Evolutionary conservation across 2,797 vertebrate species (phyloP), one percentile per base, ranked within the genome.

Genomic region (Platyrinchus mystaceus): DNA sequence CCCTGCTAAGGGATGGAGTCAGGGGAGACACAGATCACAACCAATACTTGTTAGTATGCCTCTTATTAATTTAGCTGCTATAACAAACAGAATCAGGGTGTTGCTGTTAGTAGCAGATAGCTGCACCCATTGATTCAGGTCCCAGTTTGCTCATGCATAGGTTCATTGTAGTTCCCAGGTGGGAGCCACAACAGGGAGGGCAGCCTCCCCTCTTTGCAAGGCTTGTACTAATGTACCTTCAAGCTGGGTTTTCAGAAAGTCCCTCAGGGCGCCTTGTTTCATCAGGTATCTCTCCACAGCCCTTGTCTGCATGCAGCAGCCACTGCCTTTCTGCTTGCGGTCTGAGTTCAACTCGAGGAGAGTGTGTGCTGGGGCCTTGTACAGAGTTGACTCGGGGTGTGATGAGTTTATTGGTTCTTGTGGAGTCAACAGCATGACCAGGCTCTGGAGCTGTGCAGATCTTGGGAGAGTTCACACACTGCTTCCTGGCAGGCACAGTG

Each of bases 61-160:
- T 80, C 7, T 46, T 77, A 36, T 19, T 64, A 49, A 68, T 55
- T 44, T 44, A 62, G 34, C 63, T 89, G 32, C 41, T 75, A 18
- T 7, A 49, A 16, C 6, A 44, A 44, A n/a, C 23, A 49, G 32
- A 70, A 32, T 34, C 26, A n/a, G 34, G 10, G 6, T 59, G 13
- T 41, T 67, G 15, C n/a, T 74, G 13, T 55, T 68, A 43, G 24
- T 21, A 53, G 59, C 27, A 46, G 22, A 7, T 47, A 63, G 18
- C 47, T 19, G 0, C 4, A 8, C 21, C 47, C 6, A 3, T 13
- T 28, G 60, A 69, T 41, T 16, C 50, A 60, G 36, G 34, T 85
- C 7, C 2, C 9, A 4, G 26, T 53, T 81, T 1, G 1, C 22
- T 75, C 19, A 1, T 7, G 12, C 7, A 20, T 13, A 0, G 0